Base-by-base conservation (phyloP, 2,888 invertebrate genomes). In the Sinopyrophorus schimmeli region DNA sequence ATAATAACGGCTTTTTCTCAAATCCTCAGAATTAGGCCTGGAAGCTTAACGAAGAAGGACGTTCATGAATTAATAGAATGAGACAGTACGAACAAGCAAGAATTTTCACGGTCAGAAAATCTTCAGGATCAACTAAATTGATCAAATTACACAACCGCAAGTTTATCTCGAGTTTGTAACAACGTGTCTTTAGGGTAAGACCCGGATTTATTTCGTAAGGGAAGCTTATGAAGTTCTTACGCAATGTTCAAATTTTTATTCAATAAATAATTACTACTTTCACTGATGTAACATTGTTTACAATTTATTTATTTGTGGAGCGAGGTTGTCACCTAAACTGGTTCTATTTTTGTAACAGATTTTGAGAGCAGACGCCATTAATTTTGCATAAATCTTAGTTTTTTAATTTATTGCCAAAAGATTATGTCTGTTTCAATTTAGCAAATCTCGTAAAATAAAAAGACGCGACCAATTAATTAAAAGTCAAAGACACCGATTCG, bases 31-130 rank as follows among this genome's bases (percentile, higher is more conserved):
- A n/a, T 12, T 9, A 31, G 17, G 30, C 32, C 32, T 32, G 1
- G 11, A 18, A 24, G 39, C 39, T 39, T 20, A 28, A 9, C 20
- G 11, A 17, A 18, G 20, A 28, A 39, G 17, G 17, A 38, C 12
- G 28, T 9, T 20, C 27, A 28, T 39, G 39, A 28, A 28, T 39
- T 39, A 28, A 28, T 28, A 18, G 28, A 39, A 27, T 20, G 39
- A 39, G 39, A 39, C 39, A 39, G 28, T 39, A 28, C n/a, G 20
- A 39, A 39, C 28, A 39, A 39, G 28, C 39, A 27, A 27, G 39
- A 39, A 16, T 39, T 39, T 39, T 39, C 39, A 39, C 27, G 39
- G 39, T 39, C 28, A 39, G 39, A 18, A 39, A 39, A 39, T 28
- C 28, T 39, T 20, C 16, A 28, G 28, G 39, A 39, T 39, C 28